Base-by-base conservation (phyloP, 2,113 vertebrate species). In the Mirza zaza region DNA sequence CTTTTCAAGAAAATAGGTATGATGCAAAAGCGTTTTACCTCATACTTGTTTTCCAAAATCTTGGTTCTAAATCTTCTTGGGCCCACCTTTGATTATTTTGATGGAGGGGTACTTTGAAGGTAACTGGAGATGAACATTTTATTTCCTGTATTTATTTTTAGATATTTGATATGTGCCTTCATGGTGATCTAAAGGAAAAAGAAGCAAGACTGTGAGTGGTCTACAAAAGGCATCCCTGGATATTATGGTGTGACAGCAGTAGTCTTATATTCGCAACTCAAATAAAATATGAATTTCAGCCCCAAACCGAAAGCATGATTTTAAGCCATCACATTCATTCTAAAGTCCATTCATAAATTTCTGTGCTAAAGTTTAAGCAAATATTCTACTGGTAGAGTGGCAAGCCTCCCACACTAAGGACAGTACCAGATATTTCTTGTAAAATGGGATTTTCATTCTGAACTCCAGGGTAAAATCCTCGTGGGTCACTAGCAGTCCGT, bases 1-100 rank as follows among this genome's bases (percentile, higher is more conserved):
- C 87, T 88, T 68, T 96, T 94, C 88, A 86, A 96, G 87, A 89
- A 94, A 93, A 75, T 6, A 81, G 57, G 21, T n/a, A 34, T 45
- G 73, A 39, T 57, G 45, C 20, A 79, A 84, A 94, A 87, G 36
- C 52, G 61, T 87, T 94, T 81, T 52, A 13, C 42, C 32, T 91
- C 75, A 12, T 85, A 9, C 29, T 50, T 93, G 6, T 80, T 95
- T 91, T 86, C 61, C 5, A 59, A 15, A 88, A 52, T 87, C 79
- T 95, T 83, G 45, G 45, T 70, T 87, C 45, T 92, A 82, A 29
- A 57, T 61, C 5, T 57, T 88, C n/a, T 86, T 79, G 42, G 59
- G 15, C 11, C 29, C 55, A n/a, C 39, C 17, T 94, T 96, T 8
- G 21, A 73, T 88, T 87, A 88, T 79, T 94, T 85, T 80, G 39